These are phyloP conservation scores for Martes flavigula DNA, from an alignment of 2,797 vertebrate species.

Conservation along the genomic window DNA sequence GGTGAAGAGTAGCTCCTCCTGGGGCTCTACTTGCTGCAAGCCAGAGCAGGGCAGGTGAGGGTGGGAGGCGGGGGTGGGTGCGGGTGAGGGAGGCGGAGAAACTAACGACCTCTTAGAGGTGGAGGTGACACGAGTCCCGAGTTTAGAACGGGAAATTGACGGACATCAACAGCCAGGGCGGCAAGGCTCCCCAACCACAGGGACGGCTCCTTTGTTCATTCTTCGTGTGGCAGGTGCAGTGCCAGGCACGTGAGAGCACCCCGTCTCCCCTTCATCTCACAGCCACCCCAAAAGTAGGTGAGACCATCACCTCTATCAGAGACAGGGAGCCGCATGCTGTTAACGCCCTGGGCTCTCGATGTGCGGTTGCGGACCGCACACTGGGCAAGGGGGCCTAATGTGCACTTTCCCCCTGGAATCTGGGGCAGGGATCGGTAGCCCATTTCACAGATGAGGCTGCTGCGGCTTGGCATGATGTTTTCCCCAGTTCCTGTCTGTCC, in stretches of 20 bases:
- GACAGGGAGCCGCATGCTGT: neutral
- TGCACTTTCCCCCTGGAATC: neutral
- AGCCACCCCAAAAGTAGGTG: neutral
- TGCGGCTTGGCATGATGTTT: too few species aligned
- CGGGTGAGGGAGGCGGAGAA: too few species aligned
- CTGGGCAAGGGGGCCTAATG: neutral
- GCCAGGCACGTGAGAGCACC: neutral
- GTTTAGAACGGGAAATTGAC: neutral
- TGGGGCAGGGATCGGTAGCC: neutral
- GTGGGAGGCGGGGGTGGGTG: too few species aligned
- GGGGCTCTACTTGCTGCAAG: neutral
- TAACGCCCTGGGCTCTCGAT: fast-evolving
- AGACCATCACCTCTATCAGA: neutral
- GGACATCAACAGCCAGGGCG: neutral
- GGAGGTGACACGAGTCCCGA: neutral
- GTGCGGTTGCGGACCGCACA: too few species aligned
- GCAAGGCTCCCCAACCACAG: neutral
- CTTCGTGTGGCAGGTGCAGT: neutral
- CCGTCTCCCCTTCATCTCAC: neutral
- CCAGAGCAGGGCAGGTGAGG: too few species aligned
- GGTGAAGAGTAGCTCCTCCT: neutral
- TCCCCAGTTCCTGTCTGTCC: neutral
- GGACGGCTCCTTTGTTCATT: neutral
- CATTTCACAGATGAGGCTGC: neutral
- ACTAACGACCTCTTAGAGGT: neutral